Conservation (phyloP, 2,797 vertebrate genomes). For the Argyrosomus regius region DNA sequence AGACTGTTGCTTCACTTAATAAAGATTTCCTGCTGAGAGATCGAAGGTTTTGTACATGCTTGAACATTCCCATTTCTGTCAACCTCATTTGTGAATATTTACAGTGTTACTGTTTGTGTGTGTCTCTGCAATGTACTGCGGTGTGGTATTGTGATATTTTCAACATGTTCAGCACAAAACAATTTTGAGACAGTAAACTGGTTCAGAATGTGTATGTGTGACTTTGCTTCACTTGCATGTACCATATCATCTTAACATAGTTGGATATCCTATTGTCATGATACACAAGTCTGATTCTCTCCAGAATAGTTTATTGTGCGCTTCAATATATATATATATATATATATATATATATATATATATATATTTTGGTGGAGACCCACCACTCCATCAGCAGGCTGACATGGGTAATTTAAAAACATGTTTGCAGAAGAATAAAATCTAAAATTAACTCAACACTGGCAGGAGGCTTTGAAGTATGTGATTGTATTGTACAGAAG, state of each 20-base stretch:
- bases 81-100: slow-evolving; percentile 50
- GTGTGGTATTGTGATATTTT: slow-evolving; percentile 63
- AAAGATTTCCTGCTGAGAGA: slow-evolving; percentile 65
- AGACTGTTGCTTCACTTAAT: slow-evolving; percentile 89
- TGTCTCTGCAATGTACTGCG: slow-evolving; percentile 54
- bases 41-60: slow-evolving; percentile 61
- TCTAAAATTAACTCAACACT: too few species aligned
- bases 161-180: slow-evolving; percentile 52
- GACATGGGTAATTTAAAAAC: too few species aligned
- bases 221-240: slow-evolving; percentile 17
- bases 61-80: slow-evolving; percentile 63
- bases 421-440: too few species aligned
- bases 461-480: too few species aligned
- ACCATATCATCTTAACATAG: background rate
- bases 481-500: too few species aligned
- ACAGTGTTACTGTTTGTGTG: slow-evolving; percentile 39
- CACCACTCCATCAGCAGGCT: too few species aligned
- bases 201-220: slow-evolving; percentile 34
- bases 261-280: background rate
- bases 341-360: too few species aligned
- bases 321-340: too few species aligned
- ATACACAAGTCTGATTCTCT: too few species aligned
- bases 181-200: slow-evolving; percentile 65
- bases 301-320: too few species aligned
- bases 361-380: too few species aligned